Evolutionary conservation across 2,888 invertebrate species (phyloP).

Genomic region (Drosophila gaucha): DNA sequence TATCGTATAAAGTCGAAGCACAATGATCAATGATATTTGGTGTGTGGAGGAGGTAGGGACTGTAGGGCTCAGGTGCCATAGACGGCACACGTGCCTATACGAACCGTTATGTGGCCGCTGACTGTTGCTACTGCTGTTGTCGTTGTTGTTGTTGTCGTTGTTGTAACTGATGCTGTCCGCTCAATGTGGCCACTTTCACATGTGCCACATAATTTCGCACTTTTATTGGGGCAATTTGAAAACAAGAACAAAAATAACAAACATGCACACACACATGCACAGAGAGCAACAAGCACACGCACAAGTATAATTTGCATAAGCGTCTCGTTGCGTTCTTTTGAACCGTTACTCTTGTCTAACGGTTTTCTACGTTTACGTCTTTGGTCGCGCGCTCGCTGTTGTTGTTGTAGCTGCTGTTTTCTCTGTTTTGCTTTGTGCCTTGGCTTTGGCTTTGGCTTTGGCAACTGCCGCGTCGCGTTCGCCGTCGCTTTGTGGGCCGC

Average conservation of each 20-base stretch:
- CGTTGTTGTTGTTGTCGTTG: not conserved
- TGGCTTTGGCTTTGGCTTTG: slow-evolving; percentile 5
- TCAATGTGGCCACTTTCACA: slow-evolving; percentile 25
- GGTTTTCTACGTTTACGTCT: slow-evolving; percentile 22
- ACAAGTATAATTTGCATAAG: slow-evolving; percentile 15
- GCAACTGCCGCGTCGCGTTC: slow-evolving; percentile 47
- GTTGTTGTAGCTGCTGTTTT: slow-evolving; percentile 1
- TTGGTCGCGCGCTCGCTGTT: slow-evolving; percentile 13
- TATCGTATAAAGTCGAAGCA: no score
- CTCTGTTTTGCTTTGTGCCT: not conserved
- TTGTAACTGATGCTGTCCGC: not conserved
- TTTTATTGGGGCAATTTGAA: slow-evolving; percentile 26
- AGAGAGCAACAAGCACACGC: not conserved
- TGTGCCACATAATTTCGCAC: slow-evolving; percentile 42
- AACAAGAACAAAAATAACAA: slow-evolving; percentile 30
- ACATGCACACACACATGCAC: not conserved
- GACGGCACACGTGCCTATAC: slow-evolving; percentile 19
- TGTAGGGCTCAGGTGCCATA: not conserved
- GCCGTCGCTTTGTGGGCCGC: slow-evolving; percentile 52
- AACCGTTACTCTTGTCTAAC: slow-evolving; percentile 25
- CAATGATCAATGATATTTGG: no score
- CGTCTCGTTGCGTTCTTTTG: slow-evolving; percentile 19
- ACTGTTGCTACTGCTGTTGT: not conserved
- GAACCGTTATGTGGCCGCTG: slow-evolving; percentile 21
- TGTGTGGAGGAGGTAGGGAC: no score